Evolutionary conservation across 2,797 vertebrate genomes (phyloP), one percentile per base, ranked within the genome.

Genomic region (Gallirallus australis): DNA sequence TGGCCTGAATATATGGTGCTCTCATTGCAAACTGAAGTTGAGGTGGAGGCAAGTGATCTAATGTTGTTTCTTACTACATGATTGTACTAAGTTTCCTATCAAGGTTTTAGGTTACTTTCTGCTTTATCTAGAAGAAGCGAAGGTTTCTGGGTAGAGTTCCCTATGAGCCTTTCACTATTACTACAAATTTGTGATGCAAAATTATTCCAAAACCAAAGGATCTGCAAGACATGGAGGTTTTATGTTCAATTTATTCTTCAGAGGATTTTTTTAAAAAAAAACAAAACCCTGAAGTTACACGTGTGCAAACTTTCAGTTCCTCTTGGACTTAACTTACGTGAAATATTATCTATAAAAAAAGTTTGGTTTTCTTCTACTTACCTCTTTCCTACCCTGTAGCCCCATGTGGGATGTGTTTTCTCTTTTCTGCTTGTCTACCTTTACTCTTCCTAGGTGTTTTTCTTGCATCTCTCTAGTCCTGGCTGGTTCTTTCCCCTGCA

Each of bases 301-400:
- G 9, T 20, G 1, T 89, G 16, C 57, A 59, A 45, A 50, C 27
- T 81, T 50, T 5, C 52, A 64, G 30, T 68, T 90, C 16, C 9
- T 57, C 9, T 24, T 71, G 39, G 11, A 6, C 8, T 70, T 37
- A 15, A 11, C 57, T 65, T 64, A 15, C 71, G 28, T 68, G 23
- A 85, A 78, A 30, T 21, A n/a, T 4, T 72, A 18, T 17, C 1
- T 75, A 33, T 57, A 15, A 66, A 89, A 82, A 40, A 24, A 48
- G 23, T 33, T 60, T 37, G 25, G 2, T 12, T 68, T 39, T 77
- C 21, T 63, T n/a, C 52, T 75, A 0, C 2, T 0, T 52, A 15
- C 4, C 7, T 72, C 25, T 63, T 54, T 66, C 23, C 20, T 9
- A 45, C 20, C 18, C 5, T 56, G 11, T 0, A 1, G 37, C 14